Evolutionary conservation across 1,140 invertebrate genomes (phyloP).

Genomic region (Aphelenchoides avenae): DNA sequence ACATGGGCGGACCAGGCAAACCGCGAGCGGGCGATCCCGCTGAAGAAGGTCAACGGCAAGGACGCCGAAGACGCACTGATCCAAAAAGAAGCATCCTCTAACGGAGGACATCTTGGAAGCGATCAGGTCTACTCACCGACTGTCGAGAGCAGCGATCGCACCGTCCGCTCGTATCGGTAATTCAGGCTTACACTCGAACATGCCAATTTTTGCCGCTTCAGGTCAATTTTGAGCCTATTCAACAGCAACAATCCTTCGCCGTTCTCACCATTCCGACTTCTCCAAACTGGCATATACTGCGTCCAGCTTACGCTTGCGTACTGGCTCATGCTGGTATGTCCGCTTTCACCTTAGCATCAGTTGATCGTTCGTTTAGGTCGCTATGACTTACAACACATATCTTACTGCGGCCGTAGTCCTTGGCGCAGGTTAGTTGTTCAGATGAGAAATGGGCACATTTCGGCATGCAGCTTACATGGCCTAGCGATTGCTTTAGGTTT

Average conservation of each 20-base stretch:
- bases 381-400: constrained; percentile 96
- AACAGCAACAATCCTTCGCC: too few relatives aligned
- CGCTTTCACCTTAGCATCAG: constrained; percentile 80
- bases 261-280: too few relatives aligned
- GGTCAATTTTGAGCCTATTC: constrained; percentile 12
- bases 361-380: constrained; percentile 91
- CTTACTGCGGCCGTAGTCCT: constrained; percentile 80
- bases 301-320: constrained; percentile 8
- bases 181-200: neutral
- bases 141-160: too few relatives aligned
- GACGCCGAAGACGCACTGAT: constrained; percentile 14
- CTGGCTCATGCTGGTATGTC: constrained; percentile 67
- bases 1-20: constrained; percentile 9
- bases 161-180: too few relatives aligned
- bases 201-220: constrained; percentile 11
- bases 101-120: constrained; percentile 13
- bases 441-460: too few relatives aligned
- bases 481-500: too few relatives aligned
- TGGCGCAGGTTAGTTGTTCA: too few relatives aligned
- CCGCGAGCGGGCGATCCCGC: neutral
- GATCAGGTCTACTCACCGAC: neutral
- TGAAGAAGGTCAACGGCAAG: constrained; percentile 3
- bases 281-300: too few relatives aligned
- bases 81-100: constrained; percentile 10
- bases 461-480: too few relatives aligned